Evolutionary conservation across 2,797 vertebrate species (phyloP), one percentile per base, ranked within the genome.

Genomic region (Chromis chromis): DNA sequence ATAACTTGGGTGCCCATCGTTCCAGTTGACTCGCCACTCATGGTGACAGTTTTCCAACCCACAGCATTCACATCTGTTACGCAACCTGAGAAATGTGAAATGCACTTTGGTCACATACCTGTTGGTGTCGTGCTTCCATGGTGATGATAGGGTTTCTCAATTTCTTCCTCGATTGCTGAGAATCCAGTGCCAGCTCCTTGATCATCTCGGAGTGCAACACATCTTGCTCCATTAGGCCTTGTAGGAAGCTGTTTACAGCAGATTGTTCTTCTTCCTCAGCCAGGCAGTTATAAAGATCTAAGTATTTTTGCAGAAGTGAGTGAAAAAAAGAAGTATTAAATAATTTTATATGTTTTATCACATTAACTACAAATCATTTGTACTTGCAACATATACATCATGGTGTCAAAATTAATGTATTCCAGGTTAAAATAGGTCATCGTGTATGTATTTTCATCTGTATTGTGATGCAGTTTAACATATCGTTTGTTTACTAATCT

Each of bases 121-220:
- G 96, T 81, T 95, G 92, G 88, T 98, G 98, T 69, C 97, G 95
- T 59, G 96, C 92, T 84, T 98, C 96, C 96, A 99, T 99, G 79
- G 93, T 95, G 87, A 98, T 55, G 16, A 80, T 81, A 3, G 96
- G 96, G 91, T 97, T 92, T 85, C 75, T 89, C 67, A 90, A 79
- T 84, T 86, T 92, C 73, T 84, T 92, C 58, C 55, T 87, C 31
- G 87, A 93, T 74, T 90, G 90, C 52, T 92, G 86, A 27, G 88
- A 82, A 82, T 96, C 94, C 73, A 94, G 85, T 25, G 79, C 85
- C 78, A 97, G 94, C 57, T 89, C 85, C 87, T 96, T 86, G 40
- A 87, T 66, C 81, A 91, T 89, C 57, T 90, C 89, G 86, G 80
- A 81, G 84, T 94, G 93, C 72, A 96, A 79, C 81, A 92, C 83